phyloP scores from a whole-genome alignment of 2,888 invertebrate species.

The Andrena trimmerana region DNA sequence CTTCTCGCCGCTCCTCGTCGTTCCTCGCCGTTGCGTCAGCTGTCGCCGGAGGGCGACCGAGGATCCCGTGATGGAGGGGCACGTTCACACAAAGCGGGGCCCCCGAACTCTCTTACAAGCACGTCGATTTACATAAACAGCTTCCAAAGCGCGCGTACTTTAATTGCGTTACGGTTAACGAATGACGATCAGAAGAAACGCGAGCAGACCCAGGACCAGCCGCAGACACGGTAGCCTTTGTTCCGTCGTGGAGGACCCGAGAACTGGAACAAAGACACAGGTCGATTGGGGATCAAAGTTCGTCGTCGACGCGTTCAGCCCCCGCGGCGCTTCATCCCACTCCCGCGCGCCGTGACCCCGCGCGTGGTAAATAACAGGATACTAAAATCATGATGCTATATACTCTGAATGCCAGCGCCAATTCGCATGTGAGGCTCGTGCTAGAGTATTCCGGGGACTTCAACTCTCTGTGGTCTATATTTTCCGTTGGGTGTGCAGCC shows the following conservation, averaged over 20 bases:
- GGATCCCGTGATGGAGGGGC: constrained; percentile 45
- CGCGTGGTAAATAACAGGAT: neutral
- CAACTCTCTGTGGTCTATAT: neutral
- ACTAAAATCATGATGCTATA: constrained; percentile 16
- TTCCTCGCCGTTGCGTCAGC: neutral
- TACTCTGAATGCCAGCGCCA: constrained; percentile 3
- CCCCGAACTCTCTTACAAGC: constrained; percentile 73
- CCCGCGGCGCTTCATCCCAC: too few species aligned
- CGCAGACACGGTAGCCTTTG: constrained; percentile 62
- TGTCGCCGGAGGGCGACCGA: constrained; percentile 26
- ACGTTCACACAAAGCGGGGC: constrained; percentile 58
- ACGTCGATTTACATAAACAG: constrained; percentile 82
- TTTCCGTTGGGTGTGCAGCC: constrained; percentile 9
- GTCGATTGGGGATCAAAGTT: neutral
- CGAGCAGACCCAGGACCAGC: constrained; percentile 74
- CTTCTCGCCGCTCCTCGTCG: neutral
- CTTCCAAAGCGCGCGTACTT: constrained; percentile 79
- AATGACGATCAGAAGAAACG: constrained; percentile 75
- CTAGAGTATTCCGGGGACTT: neutral
- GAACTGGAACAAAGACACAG: constrained; percentile 62
- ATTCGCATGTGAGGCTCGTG: neutral
- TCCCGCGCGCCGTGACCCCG: too few species aligned
- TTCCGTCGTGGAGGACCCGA: constrained; percentile 71
- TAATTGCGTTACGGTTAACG: constrained; percentile 73
- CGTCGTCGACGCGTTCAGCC: neutral